Conservation (phyloP, 2,113 vertebrate species). For the Athene cunicularia region DNA sequence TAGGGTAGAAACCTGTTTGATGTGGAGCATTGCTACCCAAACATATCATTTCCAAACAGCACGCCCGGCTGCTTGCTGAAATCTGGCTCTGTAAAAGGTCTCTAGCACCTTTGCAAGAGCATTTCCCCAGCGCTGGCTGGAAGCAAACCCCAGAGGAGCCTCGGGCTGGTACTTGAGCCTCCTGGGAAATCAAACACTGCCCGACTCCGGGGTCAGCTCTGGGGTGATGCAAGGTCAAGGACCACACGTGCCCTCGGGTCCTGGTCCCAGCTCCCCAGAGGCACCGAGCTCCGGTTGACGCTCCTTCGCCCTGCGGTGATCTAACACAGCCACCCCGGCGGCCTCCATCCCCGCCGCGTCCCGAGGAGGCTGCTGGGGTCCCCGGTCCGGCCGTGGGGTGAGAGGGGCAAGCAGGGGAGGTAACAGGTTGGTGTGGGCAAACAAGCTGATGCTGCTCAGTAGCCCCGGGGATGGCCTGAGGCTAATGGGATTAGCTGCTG, state of each 20-base stretch:
- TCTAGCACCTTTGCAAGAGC: background rate
- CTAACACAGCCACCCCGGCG: fast-evolving
- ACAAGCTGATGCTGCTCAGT: background rate
- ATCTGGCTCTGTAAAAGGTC: background rate
- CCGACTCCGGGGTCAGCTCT: background rate
- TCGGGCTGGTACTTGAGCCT: background rate
- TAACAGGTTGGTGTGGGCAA: fast-evolving
- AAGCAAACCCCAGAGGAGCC: background rate
- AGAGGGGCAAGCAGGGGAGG: background rate
- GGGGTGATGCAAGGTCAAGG: background rate
- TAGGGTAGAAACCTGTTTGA: background rate
- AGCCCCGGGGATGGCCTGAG: fast-evolving
- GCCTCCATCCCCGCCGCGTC: fast-evolving
- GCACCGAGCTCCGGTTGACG: fast-evolving
- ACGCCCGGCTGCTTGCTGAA: background rate
- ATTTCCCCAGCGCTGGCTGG: fast-evolving
- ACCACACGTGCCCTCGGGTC: background rate
- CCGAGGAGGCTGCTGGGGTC: background rate
- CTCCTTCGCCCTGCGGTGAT: background rate
- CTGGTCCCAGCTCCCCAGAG: fast-evolving
- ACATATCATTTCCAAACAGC: background rate
- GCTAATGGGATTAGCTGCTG: background rate
- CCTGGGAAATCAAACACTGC: background rate
- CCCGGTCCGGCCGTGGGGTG: fast-evolving
- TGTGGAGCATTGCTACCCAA: background rate